Evolutionary conservation across 30 jellyfish, hydroid and myxozoan species (phyloP), one percentile per base, ranked within the genome.

Genomic region (Chrysaora quinquecirrha): DNA sequence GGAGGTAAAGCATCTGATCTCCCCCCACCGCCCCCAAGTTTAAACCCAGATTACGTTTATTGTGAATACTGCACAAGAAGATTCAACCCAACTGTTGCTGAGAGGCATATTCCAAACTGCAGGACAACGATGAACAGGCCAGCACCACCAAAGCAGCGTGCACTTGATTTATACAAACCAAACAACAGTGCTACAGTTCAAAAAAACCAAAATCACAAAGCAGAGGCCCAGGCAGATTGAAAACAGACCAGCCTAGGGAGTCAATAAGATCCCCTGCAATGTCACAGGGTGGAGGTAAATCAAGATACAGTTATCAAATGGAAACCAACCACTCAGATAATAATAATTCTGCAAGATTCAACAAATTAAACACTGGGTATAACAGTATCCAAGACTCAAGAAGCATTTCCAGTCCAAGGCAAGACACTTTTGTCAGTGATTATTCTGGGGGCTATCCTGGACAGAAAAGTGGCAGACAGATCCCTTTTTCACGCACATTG

Each of bases 1-100:
- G 98, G 98, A 21, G 98, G 98, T 27, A 84, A 77, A 48, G 98
- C 94, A 24, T 91, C 98, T 28, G 98, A 91, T 76, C 93, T 91
- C 3, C 98, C 98, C 27, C 98, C 98, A 56, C 98, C 98, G 30
- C 98, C 98, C 34, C 98, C 98, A 19, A 83, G 96, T 46, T 75
- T 91, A 34, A 91, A 91, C 61, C 96, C 96, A 0, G 95, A 91
- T 79, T 91, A 91, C 66, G 87, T 91, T 32, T 62, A 20, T 6
- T 91, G 98, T 60, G 94, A 84, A 71, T 82, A 91, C 38, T 91
- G 98, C 64, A 61, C 85, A 23, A 64, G 98, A 43, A 63, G 98
- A 22, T 91, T 91, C 60, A 91, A 84, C 77, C 98, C 96, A 35
- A 80, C 85, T 3, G 98, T 91, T 47, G 98, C 98, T 12, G 98